Evolutionary conservation across 2,113 vertebrate genomes (phyloP).

Genomic region (Nannobrachium achirus): DNA sequence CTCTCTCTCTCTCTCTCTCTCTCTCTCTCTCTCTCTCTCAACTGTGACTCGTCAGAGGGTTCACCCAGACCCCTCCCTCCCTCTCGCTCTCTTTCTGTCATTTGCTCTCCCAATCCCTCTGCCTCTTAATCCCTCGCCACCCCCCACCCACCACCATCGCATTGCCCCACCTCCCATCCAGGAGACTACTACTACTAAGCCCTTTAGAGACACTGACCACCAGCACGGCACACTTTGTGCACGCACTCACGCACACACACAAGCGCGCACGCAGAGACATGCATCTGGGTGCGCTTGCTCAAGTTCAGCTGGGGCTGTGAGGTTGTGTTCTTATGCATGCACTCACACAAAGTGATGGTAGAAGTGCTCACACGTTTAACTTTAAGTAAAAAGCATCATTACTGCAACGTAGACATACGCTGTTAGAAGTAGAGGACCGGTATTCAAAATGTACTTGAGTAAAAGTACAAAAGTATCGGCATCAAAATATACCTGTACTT

Average conservation of each 20-base stretch:
- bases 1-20: background rate
- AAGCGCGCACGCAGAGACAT: background rate
- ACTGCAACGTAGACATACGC: no score
- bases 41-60: background rate
- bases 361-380: no score
- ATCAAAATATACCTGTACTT: no score
- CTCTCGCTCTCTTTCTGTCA: background rate
- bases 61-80: slow-evolving; percentile 1
- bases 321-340: background rate
- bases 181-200: slow-evolving; percentile 48
- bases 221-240: slow-evolving; percentile 24
- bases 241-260: background rate
- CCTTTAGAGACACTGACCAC: slow-evolving; percentile 16
- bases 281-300: background rate
- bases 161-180: slow-evolving; percentile 48
- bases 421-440: no score
- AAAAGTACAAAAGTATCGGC: no score
- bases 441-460: no score
- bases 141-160: slow-evolving; percentile 1
- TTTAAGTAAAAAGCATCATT: no score
- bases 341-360: no score
- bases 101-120: slow-evolving; percentile 20
- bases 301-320: background rate
- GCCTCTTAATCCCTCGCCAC: slow-evolving; percentile 21
- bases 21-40: slow-evolving; percentile 1